Evolutionary conservation across 1,140 invertebrate genomes (phyloP).

Genomic region (Acyrthosiphon pisum): DNA sequence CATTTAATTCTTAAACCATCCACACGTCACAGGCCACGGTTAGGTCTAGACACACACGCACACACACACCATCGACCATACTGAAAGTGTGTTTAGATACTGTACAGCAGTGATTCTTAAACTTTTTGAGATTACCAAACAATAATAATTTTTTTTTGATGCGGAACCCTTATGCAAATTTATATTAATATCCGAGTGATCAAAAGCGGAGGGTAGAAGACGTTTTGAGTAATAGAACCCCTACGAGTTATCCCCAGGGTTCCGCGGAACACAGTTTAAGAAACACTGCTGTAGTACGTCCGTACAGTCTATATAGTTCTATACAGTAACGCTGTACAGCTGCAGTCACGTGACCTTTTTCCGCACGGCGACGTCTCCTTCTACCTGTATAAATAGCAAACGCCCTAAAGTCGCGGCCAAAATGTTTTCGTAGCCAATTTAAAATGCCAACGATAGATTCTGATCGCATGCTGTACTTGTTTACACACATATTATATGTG

Average conservation of each 20-base stretch:
- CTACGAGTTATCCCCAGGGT: no score
- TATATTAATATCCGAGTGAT: no score
- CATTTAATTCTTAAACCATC: not conserved
- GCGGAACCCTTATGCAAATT: no score
- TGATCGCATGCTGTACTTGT: not conserved
- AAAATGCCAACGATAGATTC: conserved; percentile 46
- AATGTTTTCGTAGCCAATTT: conserved; percentile 53
- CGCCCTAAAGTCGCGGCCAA: conserved; percentile 36
- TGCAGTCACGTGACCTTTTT: conserved; percentile 13
- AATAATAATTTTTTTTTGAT: no score
- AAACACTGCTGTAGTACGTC: no score
- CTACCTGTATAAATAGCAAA: conserved; percentile 46
- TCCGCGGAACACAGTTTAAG: no score
- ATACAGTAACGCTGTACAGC: not conserved
- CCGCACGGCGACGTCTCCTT: not conserved
- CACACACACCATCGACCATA: not conserved
- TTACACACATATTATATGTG: not conserved
- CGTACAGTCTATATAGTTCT: not conserved
- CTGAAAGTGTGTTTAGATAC: not conserved
- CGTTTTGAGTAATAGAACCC: no score
- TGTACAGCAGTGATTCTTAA: no score
- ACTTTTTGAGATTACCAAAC: no score
- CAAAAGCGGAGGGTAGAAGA: no score
- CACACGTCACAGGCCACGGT: not conserved
- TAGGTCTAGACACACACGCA: not conserved